Evolutionary conservation across 2,113 vertebrate species (phyloP), one percentile per base, ranked within the genome.

Genomic region (Miniopterus natalensis): DNA sequence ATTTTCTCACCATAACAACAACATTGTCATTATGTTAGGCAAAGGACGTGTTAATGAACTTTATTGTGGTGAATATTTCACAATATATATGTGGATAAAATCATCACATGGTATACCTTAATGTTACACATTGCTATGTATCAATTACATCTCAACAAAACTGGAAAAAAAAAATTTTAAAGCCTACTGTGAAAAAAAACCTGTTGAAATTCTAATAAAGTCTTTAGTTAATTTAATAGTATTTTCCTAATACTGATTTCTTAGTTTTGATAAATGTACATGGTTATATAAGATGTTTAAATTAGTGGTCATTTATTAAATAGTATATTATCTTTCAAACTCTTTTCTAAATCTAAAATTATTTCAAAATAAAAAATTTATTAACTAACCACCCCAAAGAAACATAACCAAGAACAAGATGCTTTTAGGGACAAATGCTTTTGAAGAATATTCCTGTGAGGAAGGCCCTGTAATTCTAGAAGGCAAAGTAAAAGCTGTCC

Each of bases 361-460:
- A 83, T 88, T 88, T 95, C 5, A 78, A 91, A 40, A 12, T 75
- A 27, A 92, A 61, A 78, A 79, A 40, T 23, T 14, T 74, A 42
- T 85, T 59, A 90, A 25, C 14, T 6, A 15, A 6, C 51, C 1
- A 25, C 53, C 40, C 14, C 25, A 13, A 20, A 61, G 49, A 86
- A 74, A 36, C 7, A 45, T n/a, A 75, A 36, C n/a, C 66, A 40
- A 68, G n/a, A 45, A 15, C 9, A 86, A 61, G 9, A 51, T 45
- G 40, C 29, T 15, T 42, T 2, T 40, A 29, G 4, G 1, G 57
- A 40, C 29, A 31, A 15, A 31, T 17, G 25, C 6, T 21, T 29
- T 74, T 74, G 12, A 31, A 75, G 73, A 20, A 47, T 15, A 18
- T n/a, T 75, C 8, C 73, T 75, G 5, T 11, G 8, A 31, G 29